Base-by-base conservation (phyloP, 2,797 vertebrate genomes). In the Lindbergichthys nudifrons region DNA sequence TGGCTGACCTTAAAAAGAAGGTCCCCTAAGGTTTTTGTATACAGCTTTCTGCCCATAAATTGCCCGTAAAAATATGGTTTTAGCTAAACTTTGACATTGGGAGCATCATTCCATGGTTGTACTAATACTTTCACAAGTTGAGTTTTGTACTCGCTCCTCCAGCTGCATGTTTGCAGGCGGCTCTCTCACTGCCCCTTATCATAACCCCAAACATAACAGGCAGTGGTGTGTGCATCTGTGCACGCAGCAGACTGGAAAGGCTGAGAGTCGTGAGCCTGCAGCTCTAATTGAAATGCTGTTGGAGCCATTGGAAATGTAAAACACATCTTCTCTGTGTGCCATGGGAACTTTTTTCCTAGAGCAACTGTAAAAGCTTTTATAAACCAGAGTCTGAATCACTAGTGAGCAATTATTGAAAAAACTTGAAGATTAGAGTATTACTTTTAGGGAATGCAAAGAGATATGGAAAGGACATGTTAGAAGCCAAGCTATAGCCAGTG, bases 341-440 rank as follows among this genome's bases (percentile, higher is more conserved):
- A 68, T 65, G 75, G 73, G 54, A 87, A 76, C 50, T 53, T 86
- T 86, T 88, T 86, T 88, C 81, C 71, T 75, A 23, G 66, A 83
- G 81, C 60, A 53, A 70, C 54, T 42, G 66, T 62, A 58, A 84
- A 81, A 70, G 60, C 69, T 83, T 78, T 87, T 70, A 75, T 67
- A 80, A 84, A 71, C 51, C 50, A 0, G 50, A 77, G 69, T 81
- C 66, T 76, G 70, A 84, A 70, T 76, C 57, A 18, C 8, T 51
- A 82, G 67, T 70, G 63, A 50, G 18, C 52, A 75, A 65, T 77
- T 74, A 84, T 81, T 12, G 39, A 61, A 74, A 60, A 76, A 70
- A 32, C 36, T 60, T 51, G 54, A 77, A 36, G 67, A 82, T 77
- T 57, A 70, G 68, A 62, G 30, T 36, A 21, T 71, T 65, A 67